Evolutionary conservation across 1,140 invertebrate species (phyloP).

Genomic region (Hyles vespertilio): DNA sequence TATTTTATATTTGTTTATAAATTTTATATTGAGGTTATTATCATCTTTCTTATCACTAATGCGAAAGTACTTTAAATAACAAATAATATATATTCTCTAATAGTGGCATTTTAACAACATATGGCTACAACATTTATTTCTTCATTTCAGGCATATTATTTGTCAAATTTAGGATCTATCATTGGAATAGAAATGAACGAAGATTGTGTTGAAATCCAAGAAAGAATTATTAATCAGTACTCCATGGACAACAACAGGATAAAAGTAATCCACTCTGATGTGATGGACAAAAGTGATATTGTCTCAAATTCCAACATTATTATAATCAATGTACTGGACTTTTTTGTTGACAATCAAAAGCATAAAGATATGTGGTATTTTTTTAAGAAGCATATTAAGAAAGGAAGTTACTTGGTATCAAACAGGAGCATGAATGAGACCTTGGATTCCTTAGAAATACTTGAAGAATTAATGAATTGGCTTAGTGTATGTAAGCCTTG

Average conservation of each 20-base stretch:
- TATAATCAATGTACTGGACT: conserved; percentile 82
- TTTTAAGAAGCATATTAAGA: conserved; percentile 75
- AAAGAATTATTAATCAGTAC: conserved; percentile 77
- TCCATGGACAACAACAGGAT: conserved; percentile 75
- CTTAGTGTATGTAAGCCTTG: conserved; percentile 60
- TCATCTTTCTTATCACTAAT: not conserved
- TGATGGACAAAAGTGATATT: conserved; percentile 76
- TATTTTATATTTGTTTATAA: not conserved
- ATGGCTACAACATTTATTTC: conserved; percentile 11
- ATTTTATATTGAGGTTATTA: not conserved
- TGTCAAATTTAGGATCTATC: conserved; percentile 77
- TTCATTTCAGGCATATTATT: conserved; percentile 79
- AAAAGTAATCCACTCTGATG: conserved; percentile 77
- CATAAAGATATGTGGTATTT: conserved; percentile 80
- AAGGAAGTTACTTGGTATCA: conserved; percentile 76
- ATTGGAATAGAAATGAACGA: conserved; percentile 84
- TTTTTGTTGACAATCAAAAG: conserved; percentile 76
- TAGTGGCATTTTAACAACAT: not conserved
- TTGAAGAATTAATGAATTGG: conserved; percentile 74
- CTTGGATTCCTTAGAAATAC: conserved; percentile 71
- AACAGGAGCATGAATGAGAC: conserved; percentile 76
- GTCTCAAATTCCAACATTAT: conserved; percentile 77
- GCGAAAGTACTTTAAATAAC: too few species aligned
- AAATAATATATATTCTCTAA: not conserved
- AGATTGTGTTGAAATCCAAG: conserved; percentile 80